These are phyloP conservation scores for Solenodon paradoxus DNA, from an alignment of 2,113 vertebrate species.

Conservation along the genomic window DNA sequence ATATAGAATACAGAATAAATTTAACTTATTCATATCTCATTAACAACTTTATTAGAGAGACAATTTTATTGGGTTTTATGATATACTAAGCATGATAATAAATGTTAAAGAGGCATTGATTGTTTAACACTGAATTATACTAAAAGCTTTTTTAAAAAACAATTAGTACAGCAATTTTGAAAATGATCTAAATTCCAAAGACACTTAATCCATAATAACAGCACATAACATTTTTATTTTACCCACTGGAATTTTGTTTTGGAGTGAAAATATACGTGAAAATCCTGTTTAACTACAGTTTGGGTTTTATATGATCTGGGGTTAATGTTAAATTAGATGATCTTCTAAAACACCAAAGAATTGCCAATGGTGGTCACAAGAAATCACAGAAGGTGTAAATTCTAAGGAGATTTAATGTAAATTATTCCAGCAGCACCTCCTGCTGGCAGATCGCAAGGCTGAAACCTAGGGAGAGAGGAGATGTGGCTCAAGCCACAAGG, in stretches of 20 bases:
- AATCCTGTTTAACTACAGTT: background rate
- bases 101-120: background rate
- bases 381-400: background rate
- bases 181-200: background rate
- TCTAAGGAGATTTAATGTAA: background rate
- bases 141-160: background rate
- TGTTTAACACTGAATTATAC: background rate
- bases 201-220: background rate
- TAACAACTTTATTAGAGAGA: background rate
- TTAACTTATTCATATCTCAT: background rate
- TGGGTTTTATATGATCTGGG: background rate
- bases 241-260: slow-evolving; percentile 1
- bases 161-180: background rate
- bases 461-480: background rate
- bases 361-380: background rate
- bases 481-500: background rate
- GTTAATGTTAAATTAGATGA: background rate
- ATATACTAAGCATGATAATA: background rate
- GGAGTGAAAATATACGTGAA: background rate
- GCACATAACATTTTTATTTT: background rate
- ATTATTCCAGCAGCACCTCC: background rate
- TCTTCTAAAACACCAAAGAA: background rate
- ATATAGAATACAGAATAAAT: background rate
- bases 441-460: background rate
- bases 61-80: background rate